phyloP scores from a whole-genome alignment of 2,797 vertebrate genomes.

The Alexandromys oeconomus region DNA sequence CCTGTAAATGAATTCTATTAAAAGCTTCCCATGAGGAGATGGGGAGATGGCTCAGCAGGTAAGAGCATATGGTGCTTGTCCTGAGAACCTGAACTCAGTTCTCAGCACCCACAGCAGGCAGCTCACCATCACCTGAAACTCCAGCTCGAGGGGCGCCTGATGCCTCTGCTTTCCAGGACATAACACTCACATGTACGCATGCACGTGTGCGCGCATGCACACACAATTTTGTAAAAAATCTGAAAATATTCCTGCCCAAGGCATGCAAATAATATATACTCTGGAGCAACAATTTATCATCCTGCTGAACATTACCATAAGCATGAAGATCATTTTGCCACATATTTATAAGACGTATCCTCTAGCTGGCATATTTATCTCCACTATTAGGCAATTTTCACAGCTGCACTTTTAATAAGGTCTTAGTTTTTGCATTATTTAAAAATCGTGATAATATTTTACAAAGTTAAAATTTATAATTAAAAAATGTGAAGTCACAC shows the following conservation, averaged over 20 bases:
- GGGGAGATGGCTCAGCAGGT: too few relatives aligned
- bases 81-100: neutral
- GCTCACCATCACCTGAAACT: neutral
- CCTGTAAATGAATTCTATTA: slow-evolving; percentile 8
- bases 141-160: neutral
- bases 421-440: neutral
- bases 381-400: neutral
- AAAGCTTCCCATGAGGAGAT: neutral
- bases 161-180: neutral
- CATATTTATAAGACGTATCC: neutral
- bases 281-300: neutral
- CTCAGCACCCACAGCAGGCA: neutral
- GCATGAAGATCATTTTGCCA: neutral
- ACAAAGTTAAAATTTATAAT: neutral
- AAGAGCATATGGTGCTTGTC: neutral
- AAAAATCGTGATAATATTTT: neutral
- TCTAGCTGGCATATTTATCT: neutral
- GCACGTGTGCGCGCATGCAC: rapidly evolving
- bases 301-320: neutral
- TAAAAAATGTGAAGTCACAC: neutral
- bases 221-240: neutral
- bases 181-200: rapidly evolving
- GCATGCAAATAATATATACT: neutral
- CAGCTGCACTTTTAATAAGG: neutral
- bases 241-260: neutral